phyloP scores from a whole-genome alignment of 2,113 vertebrate genomes.

The Lichenostomus cassidix region DNA sequence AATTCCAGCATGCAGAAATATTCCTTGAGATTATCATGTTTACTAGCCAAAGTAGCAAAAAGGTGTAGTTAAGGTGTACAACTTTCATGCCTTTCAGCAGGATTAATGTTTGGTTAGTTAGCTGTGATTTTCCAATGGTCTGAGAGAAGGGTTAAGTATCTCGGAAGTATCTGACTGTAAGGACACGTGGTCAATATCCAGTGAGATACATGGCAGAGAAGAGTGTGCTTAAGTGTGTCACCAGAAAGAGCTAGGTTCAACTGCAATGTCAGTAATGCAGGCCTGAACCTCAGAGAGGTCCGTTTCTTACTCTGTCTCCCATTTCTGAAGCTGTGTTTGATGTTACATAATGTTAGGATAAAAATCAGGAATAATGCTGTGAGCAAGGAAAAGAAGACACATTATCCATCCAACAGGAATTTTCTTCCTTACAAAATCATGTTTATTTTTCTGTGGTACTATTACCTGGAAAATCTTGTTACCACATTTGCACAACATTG shows the following conservation, averaged over 20 bases:
- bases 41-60: not conserved
- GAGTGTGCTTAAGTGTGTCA: not conserved
- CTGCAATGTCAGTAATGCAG: not conserved
- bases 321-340: not conserved
- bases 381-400: not conserved
- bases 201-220: not conserved
- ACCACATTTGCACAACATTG: not conserved
- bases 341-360: not conserved
- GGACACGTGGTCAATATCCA: not conserved
- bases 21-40: not conserved
- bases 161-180: not conserved
- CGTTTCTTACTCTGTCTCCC: not conserved
- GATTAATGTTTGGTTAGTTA: not conserved
- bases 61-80: not conserved
- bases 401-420: not conserved
- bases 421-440: not conserved
- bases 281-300: not conserved
- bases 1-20: not conserved
- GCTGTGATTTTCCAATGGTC: not conserved
- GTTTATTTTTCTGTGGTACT: not conserved
- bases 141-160: not conserved
- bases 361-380: not conserved
- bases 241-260: not conserved
- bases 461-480: not conserved
- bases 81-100: not conserved